phyloP scores from a whole-genome alignment of 2,797 vertebrate species.

The Sorex maritimensis region DNA sequence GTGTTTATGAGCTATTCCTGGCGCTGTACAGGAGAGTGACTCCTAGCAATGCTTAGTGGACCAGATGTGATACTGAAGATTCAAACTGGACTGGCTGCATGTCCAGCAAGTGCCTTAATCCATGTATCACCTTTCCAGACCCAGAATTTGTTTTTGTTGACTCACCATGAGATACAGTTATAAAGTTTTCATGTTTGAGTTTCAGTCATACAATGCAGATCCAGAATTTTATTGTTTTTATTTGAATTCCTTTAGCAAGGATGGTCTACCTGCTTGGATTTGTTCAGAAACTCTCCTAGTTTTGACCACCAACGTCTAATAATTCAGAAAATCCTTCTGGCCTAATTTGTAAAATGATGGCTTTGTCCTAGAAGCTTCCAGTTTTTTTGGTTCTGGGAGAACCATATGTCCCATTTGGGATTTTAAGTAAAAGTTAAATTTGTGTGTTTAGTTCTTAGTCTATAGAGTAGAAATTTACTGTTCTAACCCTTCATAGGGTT shows the following conservation, averaged over 20 bases:
- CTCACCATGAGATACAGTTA: no score
- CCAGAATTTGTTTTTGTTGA: no score
- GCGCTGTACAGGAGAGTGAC: no score
- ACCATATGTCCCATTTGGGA: background rate
- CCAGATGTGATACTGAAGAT: no score
- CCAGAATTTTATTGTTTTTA: background rate
- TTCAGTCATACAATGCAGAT: no score
- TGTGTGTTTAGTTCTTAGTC: background rate
- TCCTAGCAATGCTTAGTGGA: no score
- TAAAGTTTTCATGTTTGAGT: no score
- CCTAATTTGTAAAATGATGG: background rate
- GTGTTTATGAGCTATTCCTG: no score
- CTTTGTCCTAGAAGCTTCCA: background rate
- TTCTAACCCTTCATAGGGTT: background rate
- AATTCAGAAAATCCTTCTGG: background rate
- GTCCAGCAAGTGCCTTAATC: no score
- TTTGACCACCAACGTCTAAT: background rate
- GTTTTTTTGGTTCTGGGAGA: background rate
- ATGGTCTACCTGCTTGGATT: background rate
- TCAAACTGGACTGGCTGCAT: no score
- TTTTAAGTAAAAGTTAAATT: slow-evolving; percentile 16
- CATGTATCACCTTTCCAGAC: no score
- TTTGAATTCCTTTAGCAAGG: background rate
- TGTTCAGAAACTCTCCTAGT: background rate
- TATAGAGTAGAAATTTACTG: background rate